Evolutionary conservation across 2,888 invertebrate species (phyloP), one percentile per base, ranked within the genome.

Genomic region (Melipona beecheii): DNA sequence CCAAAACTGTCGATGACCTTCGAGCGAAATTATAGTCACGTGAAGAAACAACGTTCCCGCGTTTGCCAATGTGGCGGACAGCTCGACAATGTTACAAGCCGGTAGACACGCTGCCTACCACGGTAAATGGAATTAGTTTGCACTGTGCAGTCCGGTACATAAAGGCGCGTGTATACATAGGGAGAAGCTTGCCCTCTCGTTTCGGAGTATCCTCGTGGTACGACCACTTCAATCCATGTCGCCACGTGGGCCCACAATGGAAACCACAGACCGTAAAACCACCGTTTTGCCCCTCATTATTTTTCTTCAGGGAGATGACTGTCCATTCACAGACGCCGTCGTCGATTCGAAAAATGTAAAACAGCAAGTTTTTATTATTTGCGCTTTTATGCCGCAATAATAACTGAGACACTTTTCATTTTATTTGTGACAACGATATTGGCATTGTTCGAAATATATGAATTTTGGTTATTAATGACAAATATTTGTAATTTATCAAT

Each of bases 81-180:
- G 68, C 76, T 74, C 75, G 75, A 69, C 70, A 77, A 90, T 91
- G 91, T 91, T 90, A 86, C 86, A 58, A 77, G 77, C 80, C 77
- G 72, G 56, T 78, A 89, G 85, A 88, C 85, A 17, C 19, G 76
- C 83, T 81, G 78, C 83, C 76, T 84, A 71, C 62, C 43, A 0
- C 71, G 83, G 87, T 89, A 90, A 91, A 90, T 90, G 90, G 86
- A 90, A 91, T 91, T 92, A 91, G 90, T 90, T 87, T 87, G 81
- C 79, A 56, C 65, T 66, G 81, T 80, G 78, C 78, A 73, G 43
- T 75, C 78, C 66, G 72, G 76, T 69, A 83, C 80, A 86, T 64
- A 56, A 21, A 54, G 56, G 71, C 60, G 70, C 19, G 72, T 75
- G 65, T 73, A 58, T 75, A 83, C 80, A 87, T 72, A 70, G 58